Percentiles rank a stretch among this genome's conserved stretches.
Conservation (phyloP, 2,113 vertebrate species). For the Aphyosemion australe region DNA sequence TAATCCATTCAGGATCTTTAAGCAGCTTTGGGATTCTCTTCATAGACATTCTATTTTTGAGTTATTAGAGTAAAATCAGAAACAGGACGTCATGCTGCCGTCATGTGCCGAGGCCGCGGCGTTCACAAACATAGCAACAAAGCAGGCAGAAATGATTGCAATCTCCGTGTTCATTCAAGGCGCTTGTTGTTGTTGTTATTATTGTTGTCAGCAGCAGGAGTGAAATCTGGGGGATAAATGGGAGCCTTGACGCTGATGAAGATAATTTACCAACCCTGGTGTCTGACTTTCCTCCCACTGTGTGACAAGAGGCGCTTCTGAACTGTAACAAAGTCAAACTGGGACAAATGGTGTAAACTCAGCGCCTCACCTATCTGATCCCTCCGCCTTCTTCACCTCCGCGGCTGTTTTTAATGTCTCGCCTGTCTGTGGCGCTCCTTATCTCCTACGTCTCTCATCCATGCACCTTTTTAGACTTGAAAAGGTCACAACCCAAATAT, state of each 20-base stretch:
- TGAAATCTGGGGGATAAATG: not conserved
- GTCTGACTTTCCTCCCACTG: not conserved
- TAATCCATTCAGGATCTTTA: too few relatives aligned
- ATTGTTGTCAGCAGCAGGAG: not conserved
- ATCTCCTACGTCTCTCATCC: not conserved
- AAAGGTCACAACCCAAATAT: not conserved
- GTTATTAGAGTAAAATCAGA: not conserved
- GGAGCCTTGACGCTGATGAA: conserved; percentile 5
- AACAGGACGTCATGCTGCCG: not conserved
- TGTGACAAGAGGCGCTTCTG: conserved; percentile 4
- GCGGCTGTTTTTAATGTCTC: not conserved
- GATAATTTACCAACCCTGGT: conserved; percentile 8
- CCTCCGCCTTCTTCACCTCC: conserved; percentile 6
- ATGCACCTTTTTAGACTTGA: not conserved
- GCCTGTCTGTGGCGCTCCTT: not conserved
- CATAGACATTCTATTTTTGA: not conserved
- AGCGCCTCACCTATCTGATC: not conserved
- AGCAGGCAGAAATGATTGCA: not conserved
- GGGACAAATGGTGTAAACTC: conserved; percentile 5
- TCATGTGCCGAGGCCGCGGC: not conserved
- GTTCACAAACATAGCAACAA: not conserved
- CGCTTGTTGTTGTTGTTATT: not conserved
- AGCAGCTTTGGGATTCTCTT: not conserved
- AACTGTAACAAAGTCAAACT: conserved; percentile 1
- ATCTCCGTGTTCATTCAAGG: not conserved